Percentiles rank a stretch among this genome's conserved stretches.
phyloP scores from a whole-genome alignment of 2,888 invertebrate genomes.

The Aethes cnicana region DNA sequence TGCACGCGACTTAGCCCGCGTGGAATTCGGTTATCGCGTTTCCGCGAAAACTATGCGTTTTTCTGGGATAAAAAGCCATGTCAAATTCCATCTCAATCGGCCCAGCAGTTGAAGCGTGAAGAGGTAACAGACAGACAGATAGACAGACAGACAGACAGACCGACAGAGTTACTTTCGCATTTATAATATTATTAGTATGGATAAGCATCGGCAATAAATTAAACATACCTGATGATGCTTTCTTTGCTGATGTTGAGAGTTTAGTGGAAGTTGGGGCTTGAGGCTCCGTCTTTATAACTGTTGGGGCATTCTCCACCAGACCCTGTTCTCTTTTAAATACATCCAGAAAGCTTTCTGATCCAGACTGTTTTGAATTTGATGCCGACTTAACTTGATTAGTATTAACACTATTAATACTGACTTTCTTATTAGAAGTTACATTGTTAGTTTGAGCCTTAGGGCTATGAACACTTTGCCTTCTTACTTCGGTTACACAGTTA shows the following conservation, averaged over 20 bases:
- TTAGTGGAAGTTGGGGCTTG: conserved; percentile 43
- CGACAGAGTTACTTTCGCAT: no score
- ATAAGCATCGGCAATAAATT: no score
- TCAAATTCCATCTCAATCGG: no score
- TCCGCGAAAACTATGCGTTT: no score
- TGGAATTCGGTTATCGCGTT: no score
- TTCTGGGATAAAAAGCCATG: no score
- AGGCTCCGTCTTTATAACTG: conserved; percentile 58
- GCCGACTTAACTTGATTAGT: conserved; percentile 48
- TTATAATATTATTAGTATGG: no score
- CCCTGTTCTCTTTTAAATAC: conserved; percentile 77
- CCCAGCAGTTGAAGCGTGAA: no score
- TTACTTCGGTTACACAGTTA: conserved; percentile 49
- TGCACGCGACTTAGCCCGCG: no score
- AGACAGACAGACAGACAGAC: no score
- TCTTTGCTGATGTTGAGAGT: conserved; percentile 53
- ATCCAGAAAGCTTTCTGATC: conserved; percentile 71
- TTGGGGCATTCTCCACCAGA: conserved; percentile 46
- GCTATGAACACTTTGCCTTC: conserved; percentile 52
- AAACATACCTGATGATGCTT: conserved; percentile 53
- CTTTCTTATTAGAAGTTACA: conserved; percentile 50
- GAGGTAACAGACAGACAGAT: no score
- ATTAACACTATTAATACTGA: conserved; percentile 69
- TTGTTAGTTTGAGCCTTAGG: conserved; percentile 51
- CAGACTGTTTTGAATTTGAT: conserved; percentile 45